Evolutionary conservation across 2,113 vertebrate genomes (phyloP).

Genomic region (Empidonax traillii): DNA sequence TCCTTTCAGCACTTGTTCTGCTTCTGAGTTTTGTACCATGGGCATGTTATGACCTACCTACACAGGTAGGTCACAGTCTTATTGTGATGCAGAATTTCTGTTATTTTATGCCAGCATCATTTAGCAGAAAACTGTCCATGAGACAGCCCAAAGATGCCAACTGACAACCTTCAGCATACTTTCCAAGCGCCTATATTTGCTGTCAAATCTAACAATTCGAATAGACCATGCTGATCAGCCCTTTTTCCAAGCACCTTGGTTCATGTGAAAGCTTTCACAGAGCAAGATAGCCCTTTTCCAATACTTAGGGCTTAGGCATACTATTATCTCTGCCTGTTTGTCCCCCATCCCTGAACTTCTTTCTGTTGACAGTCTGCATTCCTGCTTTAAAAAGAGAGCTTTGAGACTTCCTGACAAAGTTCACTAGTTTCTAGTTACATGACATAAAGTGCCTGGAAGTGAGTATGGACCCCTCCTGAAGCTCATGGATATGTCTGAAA

Average conservation of each 20-base stretch:
- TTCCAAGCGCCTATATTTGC: background rate
- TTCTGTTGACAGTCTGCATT: background rate
- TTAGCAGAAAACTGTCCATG: background rate
- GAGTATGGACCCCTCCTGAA: background rate
- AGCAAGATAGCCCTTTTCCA: background rate
- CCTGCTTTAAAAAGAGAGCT: background rate
- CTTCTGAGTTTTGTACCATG: background rate
- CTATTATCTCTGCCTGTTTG: accelerated
- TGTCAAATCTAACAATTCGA: background rate
- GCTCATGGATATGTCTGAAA: background rate
- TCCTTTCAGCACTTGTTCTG: background rate
- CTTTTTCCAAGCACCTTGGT: background rate
- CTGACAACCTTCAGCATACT: background rate
- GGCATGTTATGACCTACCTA: background rate
- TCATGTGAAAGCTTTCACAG: background rate
- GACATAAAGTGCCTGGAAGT: background rate
- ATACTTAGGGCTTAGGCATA: accelerated
- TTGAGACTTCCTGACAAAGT: background rate
- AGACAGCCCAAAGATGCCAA: background rate
- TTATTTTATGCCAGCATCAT: background rate
- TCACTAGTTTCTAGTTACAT: background rate
- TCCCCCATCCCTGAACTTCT: background rate
- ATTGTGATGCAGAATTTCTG: background rate
- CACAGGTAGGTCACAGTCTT: too few relatives aligned
- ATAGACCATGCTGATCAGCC: background rate